Base-by-base conservation (phyloP, 2,888 invertebrate genomes). In the Lysandra bellargus region DNA sequence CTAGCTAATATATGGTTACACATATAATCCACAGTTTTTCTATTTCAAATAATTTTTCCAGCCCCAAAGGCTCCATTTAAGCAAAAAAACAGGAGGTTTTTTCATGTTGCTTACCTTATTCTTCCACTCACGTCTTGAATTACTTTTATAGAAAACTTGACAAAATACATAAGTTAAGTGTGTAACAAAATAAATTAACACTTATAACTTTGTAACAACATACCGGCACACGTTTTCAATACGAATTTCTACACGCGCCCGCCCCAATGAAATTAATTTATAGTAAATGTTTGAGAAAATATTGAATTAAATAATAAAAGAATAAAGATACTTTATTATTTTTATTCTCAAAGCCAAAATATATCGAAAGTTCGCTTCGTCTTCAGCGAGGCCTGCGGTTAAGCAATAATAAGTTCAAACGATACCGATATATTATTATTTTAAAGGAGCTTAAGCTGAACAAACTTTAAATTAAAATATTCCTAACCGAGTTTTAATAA, bases 281-380 rank as follows among this genome's bases (percentile, higher is more conserved):
- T 69, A 14, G 69, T 69, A 69, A 69, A 37, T 69, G 69, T 69
- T 69, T 69, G 69, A 69, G 33, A 69, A 69, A 1, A 69, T 33
- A 33, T 69, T 33, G 69, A 33, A 69, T 33, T 33, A 69, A 69
- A 33, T 33, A 1, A 33, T 69, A 33, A 69, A 69, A 64, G 2
- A 30, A 14, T 14, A 23, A 44, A 44, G 7, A 44, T 7, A 44
- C 40, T 44, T 9, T 9, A 53, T 53, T 53, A 53, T 14, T 53
- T 57, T 57, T 17, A 57, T 14, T 57, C 14, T 57, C 57, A 57
- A 57, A 57, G 14, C 14, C 17, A 14, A 57, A 57, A 17, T 57
- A 57, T 57, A 57, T 17, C 9, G 57, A 57, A 57, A 57, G 12
- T 57, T 57, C 57, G 57, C 57, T 57, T 57, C 17, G 61, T 23